phyloP scores from a whole-genome alignment of 2,113 vertebrate genomes.

The Anarhynchus alexandrinus region DNA sequence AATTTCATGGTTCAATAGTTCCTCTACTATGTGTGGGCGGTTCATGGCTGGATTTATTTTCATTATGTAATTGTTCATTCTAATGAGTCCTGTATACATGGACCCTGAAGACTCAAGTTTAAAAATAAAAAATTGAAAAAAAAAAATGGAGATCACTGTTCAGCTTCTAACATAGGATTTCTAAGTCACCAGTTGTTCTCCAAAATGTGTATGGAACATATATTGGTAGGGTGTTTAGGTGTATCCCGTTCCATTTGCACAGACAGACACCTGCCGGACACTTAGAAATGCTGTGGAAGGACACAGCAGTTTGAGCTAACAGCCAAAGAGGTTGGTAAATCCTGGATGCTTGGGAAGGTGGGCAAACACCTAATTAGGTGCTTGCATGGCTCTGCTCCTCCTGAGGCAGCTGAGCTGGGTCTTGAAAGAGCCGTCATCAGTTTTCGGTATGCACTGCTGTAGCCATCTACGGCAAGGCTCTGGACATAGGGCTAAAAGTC shows the following conservation, averaged over 20 bases:
- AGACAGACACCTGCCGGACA: neutral
- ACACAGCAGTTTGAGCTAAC: neutral
- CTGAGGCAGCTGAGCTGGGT: neutral
- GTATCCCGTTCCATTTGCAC: neutral
- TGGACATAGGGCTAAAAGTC: neutral
- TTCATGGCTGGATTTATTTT: neutral
- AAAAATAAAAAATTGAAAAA: neutral
- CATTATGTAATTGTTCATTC: neutral
- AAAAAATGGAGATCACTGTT: neutral
- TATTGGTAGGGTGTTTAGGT: neutral
- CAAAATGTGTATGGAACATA: neutral
- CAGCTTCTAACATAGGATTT: accelerated
- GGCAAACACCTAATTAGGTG: accelerated
- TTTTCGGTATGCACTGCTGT: neutral
- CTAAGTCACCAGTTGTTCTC: neutral
- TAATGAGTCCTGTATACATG: accelerated
- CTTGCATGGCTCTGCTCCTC: too few species aligned
- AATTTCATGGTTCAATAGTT: neutral
- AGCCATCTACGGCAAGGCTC: neutral
- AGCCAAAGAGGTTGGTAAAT: neutral
- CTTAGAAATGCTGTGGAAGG: neutral
- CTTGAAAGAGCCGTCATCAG: neutral
- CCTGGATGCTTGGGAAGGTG: neutral
- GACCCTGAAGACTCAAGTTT: neutral
- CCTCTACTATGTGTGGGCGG: neutral